phyloP scores from a whole-genome alignment of 2,113 vertebrate species.

The Mormoops blainvillei region DNA sequence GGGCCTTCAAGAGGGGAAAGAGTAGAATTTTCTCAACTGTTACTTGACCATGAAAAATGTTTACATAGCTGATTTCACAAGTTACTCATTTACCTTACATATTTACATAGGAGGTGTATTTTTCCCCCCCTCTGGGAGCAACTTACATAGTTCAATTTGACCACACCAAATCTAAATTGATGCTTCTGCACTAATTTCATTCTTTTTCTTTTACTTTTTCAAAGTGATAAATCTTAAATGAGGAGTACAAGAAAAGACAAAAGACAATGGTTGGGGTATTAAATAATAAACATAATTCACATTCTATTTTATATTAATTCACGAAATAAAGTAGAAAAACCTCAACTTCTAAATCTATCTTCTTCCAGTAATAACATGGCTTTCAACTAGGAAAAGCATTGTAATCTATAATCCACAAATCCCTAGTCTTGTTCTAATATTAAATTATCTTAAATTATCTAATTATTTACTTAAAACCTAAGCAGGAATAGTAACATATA shows the following conservation, averaged over 20 bases:
- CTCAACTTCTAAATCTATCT: neutral
- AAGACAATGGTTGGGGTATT: neutral
- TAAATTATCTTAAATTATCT: neutral
- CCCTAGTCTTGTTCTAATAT: neutral
- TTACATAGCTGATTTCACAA: neutral
- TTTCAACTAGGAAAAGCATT: neutral
- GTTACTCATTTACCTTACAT: neutral
- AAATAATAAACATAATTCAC: neutral
- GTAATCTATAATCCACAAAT: neutral
- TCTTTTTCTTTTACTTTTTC: neutral
- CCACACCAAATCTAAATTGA: neutral
- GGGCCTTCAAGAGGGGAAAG: neutral
- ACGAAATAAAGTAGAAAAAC: neutral
- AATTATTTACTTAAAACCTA: neutral
- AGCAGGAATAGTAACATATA: neutral
- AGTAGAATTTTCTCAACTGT: neutral
- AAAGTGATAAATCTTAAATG: neutral
- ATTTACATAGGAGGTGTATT: neutral
- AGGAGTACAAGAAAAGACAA: neutral
- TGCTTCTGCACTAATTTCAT: neutral
- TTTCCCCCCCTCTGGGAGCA: accelerated
- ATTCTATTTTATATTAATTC: neutral
- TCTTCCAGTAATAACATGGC: neutral
- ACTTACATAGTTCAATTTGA: neutral
- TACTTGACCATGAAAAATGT: neutral